Evolutionary conservation across 2,888 invertebrate genomes (phyloP), one percentile per base, ranked within the genome.

Genomic region (Disparrhopalites patrizii): DNA sequence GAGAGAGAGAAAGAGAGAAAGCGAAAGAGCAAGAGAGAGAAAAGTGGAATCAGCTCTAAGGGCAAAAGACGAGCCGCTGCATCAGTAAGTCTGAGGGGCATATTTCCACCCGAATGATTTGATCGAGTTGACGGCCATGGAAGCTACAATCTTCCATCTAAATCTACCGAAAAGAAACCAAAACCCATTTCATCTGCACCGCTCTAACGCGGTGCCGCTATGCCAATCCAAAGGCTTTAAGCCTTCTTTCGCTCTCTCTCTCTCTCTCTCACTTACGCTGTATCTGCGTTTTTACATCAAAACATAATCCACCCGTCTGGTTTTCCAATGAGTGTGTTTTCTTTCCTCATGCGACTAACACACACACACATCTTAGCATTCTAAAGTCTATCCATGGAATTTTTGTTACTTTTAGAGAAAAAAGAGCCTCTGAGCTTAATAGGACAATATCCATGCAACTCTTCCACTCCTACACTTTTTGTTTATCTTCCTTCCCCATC

Each of bases 111-210:
- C 70, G 62, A 70, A 66, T 72, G 71, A 65, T 66, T 70, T 73
- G 71, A 73, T 73, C 68, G 68, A 72, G 73, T 73, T 73, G 73
- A 73, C 73, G 70, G 71, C 65, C 67, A 62, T 67, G 66, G 62
- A 67, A 63, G 52, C 66, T 64, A 67, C 67, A 70, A 68, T 71
- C 71, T 71, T 67, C 66, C 62, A 68, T 70, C 70, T 62, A 68
- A 72, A 72, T 72, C 70, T 70, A 70, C 69, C 67, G 69, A 72
- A 72, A 69, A 69, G 68, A 69, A 68, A 70, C 68, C 70, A 67
- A 71, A 69, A 71, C 63, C 70, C 68, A 70, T 69, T 72, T 72
- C 69, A 70, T 69, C 69, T 68, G 54, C 50, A 67, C 67, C 69
- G 67, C 66, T 57, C 62, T 31, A 63, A 61, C 66, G 63, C 69